Evolutionary conservation across 2,888 invertebrate species (phyloP).

Genomic region (Dermolepida albohirtum): DNA sequence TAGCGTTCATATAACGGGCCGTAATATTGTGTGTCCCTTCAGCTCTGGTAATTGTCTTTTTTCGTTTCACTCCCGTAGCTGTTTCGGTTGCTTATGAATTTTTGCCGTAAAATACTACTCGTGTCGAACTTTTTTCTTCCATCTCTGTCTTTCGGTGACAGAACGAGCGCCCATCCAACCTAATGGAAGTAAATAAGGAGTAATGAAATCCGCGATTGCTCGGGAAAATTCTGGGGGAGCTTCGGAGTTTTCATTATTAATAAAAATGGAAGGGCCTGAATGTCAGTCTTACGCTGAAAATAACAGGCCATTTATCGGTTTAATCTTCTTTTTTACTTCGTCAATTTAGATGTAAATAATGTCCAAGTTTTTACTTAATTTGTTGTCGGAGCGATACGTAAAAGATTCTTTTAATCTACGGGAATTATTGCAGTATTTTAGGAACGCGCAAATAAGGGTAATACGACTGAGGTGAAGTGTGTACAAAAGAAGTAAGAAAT

Average conservation of each 20-base stretch:
- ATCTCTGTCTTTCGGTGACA: slow-evolving; percentile 5
- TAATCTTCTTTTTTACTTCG: too few species aligned
- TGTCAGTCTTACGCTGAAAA: not conserved
- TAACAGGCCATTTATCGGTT: too few species aligned
- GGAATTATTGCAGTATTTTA: too few species aligned
- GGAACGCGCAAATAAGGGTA: too few species aligned
- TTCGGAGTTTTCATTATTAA: slow-evolving; percentile 21
- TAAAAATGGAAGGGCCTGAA: slow-evolving; percentile 1
- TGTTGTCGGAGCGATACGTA: too few species aligned
- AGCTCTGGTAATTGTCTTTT: slow-evolving; percentile 15
- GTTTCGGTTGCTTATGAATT: slow-evolving; percentile 33
- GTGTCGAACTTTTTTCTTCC: slow-evolving; percentile 6
- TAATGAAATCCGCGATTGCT: slow-evolving; percentile 28
- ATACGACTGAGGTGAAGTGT: too few species aligned
- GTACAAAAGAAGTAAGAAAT: too few species aligned
- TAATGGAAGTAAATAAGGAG: slow-evolving; percentile 29
- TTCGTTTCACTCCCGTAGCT: slow-evolving; percentile 13
- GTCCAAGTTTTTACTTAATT: too few species aligned
- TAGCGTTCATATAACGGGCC: slow-evolving; percentile 22
- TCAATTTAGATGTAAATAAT: too few species aligned
- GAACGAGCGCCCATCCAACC: not conserved
- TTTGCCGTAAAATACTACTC: slow-evolving; percentile 18
- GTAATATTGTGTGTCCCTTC: slow-evolving; percentile 31
- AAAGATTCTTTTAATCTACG: too few species aligned
- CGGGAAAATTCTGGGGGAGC: slow-evolving; percentile 17